Evolutionary conservation across 1,140 invertebrate species (phyloP), one percentile per base, ranked within the genome.

Genomic region (Trialeurodes vaporariorum): DNA sequence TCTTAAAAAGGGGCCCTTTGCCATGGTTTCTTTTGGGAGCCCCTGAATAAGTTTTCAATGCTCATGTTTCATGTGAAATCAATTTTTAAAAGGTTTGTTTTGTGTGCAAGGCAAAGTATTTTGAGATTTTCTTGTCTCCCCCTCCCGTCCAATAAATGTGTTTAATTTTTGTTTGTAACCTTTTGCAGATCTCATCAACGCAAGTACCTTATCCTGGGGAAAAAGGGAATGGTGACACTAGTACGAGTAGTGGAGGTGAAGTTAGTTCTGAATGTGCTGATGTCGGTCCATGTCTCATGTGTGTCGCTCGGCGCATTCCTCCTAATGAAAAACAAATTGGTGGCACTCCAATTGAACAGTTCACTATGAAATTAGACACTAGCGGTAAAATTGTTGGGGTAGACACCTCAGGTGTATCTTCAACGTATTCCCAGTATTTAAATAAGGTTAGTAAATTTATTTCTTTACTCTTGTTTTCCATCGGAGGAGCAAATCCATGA

Each of bases 351-450:
- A 82, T 92, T 72, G 91, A 94, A 79, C 91, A 94, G 78, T 94
- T 97, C 79, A 92, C 92, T 73, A 92, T 95, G 75, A 92, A 92
- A 82, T 83, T 96, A 76, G 92, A 96, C 80, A 82, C 84, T 68
- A 84, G 85, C 73, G 92, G 91, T 66, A 92, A 88, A 78, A 92
- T 98, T 72, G 83, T 93, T 71, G 84, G 81, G 70, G 79, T 92
- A 70, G 91, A 94, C 78, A 84, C 83, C 61, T 87, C 85, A 75
- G 85, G 86, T 69, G 79, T 93, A 66, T 83, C 86, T 49, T 73
- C 81, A 65, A 76, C 79, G 67, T 87, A 87, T 75, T 81, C 82
- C 70, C 82, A 85, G 74, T 86, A 85, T 77, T 76, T 91, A 72
- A 85, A 81, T 73, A 87, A 88, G 79, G 87, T 87, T 78, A 77